Percentiles rank a stretch among this genome's conserved stretches.
Evolutionary conservation across 1,140 invertebrate species (phyloP).

Genomic region (Globodera rostochiensis): DNA sequence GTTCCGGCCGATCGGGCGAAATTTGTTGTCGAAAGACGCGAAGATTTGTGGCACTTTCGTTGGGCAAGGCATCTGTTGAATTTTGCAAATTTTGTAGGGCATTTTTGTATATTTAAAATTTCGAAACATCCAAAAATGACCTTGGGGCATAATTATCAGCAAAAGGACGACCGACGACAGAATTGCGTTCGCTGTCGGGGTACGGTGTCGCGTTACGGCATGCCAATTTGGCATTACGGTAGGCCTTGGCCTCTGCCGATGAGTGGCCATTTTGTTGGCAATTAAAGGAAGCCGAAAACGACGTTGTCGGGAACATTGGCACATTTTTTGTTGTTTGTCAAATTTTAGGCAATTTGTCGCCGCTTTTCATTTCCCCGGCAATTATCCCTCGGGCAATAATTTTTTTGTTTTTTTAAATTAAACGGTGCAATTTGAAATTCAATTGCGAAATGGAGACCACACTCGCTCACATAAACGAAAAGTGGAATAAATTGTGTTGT

Average conservation of each 20-base stretch:
- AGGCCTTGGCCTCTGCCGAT: not conserved
- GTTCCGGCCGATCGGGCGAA: slow-evolving; percentile 4
- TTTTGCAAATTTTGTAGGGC: not conserved
- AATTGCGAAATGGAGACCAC: not conserved
- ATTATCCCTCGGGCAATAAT: not conserved
- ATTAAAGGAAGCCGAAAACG: too few relatives aligned
- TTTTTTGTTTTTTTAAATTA: not conserved
- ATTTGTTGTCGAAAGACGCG: slow-evolving; percentile 4
- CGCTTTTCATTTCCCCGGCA: too few relatives aligned
- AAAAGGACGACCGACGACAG: not conserved
- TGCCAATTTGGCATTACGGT: not conserved
- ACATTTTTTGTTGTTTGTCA: not conserved
- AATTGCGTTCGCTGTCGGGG: not conserved
- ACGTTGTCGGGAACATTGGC: too few relatives aligned
- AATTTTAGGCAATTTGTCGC: not conserved
- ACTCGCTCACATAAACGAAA: not conserved
- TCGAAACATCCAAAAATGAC: too few relatives aligned
- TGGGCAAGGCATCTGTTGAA: not conserved
- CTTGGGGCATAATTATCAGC: not conserved
- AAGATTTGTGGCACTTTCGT: not conserved
- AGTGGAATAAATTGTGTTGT: not conserved
- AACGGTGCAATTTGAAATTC: not conserved
- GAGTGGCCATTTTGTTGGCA: not conserved
- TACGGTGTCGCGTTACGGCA: not conserved
- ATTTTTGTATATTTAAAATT: too few relatives aligned